These are phyloP conservation scores for Podarcis siculus DNA, from an alignment of 2,797 vertebrate species.

Conservation along the genomic window DNA sequence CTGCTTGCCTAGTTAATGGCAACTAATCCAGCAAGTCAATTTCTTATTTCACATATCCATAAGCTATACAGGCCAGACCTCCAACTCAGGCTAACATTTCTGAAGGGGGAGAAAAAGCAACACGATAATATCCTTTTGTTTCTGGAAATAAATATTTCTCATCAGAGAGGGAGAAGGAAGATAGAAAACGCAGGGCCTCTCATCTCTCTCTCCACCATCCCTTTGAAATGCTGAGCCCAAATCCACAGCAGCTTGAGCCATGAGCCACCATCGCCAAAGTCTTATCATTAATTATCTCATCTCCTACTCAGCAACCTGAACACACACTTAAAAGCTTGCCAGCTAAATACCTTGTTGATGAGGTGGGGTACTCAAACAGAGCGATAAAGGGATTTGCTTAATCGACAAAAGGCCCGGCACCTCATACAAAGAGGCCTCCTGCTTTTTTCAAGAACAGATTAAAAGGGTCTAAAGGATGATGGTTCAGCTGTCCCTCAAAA, in stretches of 20 bases:
- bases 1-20: not conserved
- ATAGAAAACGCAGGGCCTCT: not conserved
- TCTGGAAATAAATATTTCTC: not conserved
- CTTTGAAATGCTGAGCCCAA: not conserved
- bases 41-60: not conserved
- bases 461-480: not conserved
- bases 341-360: not conserved
- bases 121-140: not conserved
- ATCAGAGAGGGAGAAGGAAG: no score
- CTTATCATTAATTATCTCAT: not conserved
- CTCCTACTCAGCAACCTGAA: not conserved
- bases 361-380: accelerated
- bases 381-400: not conserved
- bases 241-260: no score
- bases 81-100: not conserved
- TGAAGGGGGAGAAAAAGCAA: not conserved
- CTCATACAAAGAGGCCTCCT: not conserved
- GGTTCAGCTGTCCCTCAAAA: not conserved
- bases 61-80: no score
- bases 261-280: not conserved
- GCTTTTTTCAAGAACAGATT: not conserved
- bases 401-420: not conserved
- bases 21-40: not conserved
- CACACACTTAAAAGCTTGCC: not conserved
- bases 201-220: no score